Evolutionary conservation across 2,113 vertebrate genomes (phyloP).

Genomic region (Lepus europaeus): DNA sequence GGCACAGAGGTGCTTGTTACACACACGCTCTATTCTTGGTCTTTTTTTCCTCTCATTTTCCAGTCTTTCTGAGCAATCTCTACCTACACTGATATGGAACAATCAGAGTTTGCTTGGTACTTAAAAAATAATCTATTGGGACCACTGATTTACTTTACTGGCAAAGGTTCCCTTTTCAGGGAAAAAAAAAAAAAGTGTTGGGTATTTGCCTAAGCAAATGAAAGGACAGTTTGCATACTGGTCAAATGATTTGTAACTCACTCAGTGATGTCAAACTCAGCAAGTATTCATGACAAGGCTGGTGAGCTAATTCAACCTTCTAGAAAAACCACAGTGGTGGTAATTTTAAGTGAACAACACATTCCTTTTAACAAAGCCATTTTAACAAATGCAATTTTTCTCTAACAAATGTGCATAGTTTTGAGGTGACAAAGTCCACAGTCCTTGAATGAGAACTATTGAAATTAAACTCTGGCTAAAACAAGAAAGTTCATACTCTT

Average conservation of each 20-base stretch:
- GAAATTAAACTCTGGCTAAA: slow-evolving; percentile 16
- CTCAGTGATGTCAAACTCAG: neutral
- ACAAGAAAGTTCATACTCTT: neutral
- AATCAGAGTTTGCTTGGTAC: slow-evolving; percentile 41
- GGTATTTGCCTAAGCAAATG: neutral
- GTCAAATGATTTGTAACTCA: neutral
- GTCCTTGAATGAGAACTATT: neutral
- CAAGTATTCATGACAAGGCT: neutral
- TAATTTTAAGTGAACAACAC: slow-evolving; percentile 47
- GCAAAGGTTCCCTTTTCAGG: neutral
- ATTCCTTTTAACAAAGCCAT: slow-evolving; percentile 19
- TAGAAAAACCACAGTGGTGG: neutral
- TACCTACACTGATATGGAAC: neutral
- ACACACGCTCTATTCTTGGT: neutral
- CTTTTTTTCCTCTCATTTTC: neutral
- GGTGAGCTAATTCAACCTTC: slow-evolving; percentile 25
- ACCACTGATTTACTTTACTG: slow-evolving; percentile 20
- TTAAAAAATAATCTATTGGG: slow-evolving; percentile 18
- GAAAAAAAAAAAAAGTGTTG: neutral
- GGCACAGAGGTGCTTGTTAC: neutral
- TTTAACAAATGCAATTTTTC: slow-evolving; percentile 29
- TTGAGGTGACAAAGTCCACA: neutral
- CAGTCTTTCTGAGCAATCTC: neutral
- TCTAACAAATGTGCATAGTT: neutral
- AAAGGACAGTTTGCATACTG: neutral